Evolutionary conservation across 2,797 vertebrate genomes (phyloP).

Genomic region (Jordanella pulchra): DNA sequence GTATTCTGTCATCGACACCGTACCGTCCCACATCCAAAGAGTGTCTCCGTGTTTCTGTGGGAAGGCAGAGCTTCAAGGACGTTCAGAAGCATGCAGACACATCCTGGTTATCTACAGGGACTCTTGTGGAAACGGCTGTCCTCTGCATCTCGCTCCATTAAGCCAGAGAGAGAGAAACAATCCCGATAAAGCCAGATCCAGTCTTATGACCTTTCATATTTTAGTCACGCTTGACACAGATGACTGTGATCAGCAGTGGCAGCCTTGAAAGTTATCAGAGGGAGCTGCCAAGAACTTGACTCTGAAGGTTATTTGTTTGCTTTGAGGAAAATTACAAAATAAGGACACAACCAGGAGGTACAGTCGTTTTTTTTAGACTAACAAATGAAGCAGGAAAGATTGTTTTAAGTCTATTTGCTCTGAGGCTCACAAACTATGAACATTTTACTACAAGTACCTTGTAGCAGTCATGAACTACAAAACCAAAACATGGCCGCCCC

Average conservation of each 20-base stretch:
- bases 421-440: no score
- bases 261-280: background rate
- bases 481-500: no score
- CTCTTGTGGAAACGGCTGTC: background rate
- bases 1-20: background rate
- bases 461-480: no score
- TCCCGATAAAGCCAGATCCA: background rate
- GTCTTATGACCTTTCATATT: constrained; percentile 1
- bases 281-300: background rate
- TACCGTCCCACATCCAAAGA: background rate
- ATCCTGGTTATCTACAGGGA: background rate
- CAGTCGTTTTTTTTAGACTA: no score
- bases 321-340: background rate
- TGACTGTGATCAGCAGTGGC: background rate
- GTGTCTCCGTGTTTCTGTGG: background rate
- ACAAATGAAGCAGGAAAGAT: no score
- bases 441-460: no score
- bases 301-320: background rate
- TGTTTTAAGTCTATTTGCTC: no score
- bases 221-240: background rate
- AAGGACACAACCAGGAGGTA: background rate
- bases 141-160: background rate
- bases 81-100: background rate
- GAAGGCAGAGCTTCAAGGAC: background rate
- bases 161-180: background rate